phyloP scores from a whole-genome alignment of 2,113 vertebrate species.

The Ctenomys sociabilis region DNA sequence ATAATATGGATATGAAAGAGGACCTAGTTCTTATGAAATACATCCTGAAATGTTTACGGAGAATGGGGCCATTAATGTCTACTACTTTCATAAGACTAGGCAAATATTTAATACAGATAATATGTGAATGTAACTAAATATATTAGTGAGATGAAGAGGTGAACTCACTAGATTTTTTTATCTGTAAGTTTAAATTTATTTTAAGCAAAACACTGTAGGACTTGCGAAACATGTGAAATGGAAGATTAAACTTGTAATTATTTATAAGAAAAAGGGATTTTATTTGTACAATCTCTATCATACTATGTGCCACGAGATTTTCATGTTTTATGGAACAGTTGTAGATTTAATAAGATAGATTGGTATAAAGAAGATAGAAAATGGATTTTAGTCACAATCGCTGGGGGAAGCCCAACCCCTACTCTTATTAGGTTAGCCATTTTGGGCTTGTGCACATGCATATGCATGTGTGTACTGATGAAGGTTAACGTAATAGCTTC shows the following conservation, averaged over 20 bases:
- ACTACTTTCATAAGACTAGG: slow-evolving; percentile 1
- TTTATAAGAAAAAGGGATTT: neutral
- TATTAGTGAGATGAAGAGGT: neutral
- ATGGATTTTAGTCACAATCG: neutral
- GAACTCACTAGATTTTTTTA: neutral
- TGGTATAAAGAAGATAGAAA: neutral
- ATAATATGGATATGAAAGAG: neutral
- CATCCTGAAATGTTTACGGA: neutral
- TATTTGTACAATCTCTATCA: neutral
- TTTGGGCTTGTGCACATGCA: neutral
- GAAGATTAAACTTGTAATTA: neutral
- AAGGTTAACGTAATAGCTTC: neutral
- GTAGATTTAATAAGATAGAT: neutral
- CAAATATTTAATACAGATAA: neutral
- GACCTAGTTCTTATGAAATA: slow-evolving; percentile 24
- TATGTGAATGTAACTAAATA: neutral
- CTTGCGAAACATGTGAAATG: neutral
- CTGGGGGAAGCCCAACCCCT: neutral
- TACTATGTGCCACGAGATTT: neutral
- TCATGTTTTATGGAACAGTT: neutral
- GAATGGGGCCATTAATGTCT: neutral
- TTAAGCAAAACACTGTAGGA: slow-evolving; percentile 21
- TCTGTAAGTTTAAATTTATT: slow-evolving; percentile 12
- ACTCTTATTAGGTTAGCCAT: neutral
- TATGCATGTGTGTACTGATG: neutral